Evolutionary conservation across 92 coral and sea anemone genomes (phyloP).

Genomic region (Hydrozoanthus gracilis): DNA sequence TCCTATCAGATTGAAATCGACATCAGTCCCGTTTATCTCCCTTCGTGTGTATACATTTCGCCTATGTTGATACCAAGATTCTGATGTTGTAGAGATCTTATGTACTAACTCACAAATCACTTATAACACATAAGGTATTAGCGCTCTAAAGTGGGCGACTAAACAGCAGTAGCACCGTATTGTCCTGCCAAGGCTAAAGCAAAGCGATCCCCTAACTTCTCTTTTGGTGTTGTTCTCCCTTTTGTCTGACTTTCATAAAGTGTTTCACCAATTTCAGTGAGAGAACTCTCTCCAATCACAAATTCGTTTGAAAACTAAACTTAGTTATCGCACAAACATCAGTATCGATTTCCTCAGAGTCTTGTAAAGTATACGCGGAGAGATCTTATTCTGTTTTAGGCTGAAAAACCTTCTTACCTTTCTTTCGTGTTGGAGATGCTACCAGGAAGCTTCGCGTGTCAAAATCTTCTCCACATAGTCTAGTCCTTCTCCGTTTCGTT

Average conservation of each 20-base stretch:
- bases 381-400: neutral
- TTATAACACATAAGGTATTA: conserved; percentile 45
- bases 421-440: neutral
- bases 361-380: conserved; percentile 26
- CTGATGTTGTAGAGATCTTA: conserved; percentile 53
- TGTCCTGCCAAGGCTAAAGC: neutral
- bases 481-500: conserved; percentile 20
- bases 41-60: conserved; percentile 51
- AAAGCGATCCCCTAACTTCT: neutral
- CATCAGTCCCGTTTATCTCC: conserved; percentile 42
- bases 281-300: neutral
- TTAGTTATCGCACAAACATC: conserved; percentile 39
- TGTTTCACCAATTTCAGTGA: neutral
- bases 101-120: conserved; percentile 51
- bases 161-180: neutral
- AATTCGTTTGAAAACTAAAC: conserved; percentile 37
- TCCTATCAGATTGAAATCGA: conserved; percentile 51
- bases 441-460: conserved; percentile 47
- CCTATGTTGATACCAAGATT: conserved; percentile 51
- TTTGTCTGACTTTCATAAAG: neutral
- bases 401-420: conserved; percentile 16
- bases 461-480: conserved; percentile 42
- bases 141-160: conserved; percentile 43
- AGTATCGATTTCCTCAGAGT: conserved; percentile 35
- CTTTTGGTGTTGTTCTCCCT: neutral